Percentiles rank a stretch among this genome's conserved stretches.
These are phyloP conservation scores for Myiopsitta monachus DNA, from an alignment of 2,113 vertebrate species.

Conservation along the genomic window DNA sequence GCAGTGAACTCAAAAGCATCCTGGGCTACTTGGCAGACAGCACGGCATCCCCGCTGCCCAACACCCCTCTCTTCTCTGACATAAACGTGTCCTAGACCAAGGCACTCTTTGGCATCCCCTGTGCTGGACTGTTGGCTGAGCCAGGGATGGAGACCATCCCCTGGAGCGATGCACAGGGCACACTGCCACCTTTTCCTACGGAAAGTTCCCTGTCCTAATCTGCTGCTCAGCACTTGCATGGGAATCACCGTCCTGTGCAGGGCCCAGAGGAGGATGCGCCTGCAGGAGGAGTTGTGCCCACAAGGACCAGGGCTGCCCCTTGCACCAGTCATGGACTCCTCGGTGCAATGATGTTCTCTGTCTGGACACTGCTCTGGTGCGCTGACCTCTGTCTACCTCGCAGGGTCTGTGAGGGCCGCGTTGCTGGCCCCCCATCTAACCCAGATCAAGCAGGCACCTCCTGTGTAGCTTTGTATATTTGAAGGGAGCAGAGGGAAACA, in stretches of 20 bases:
- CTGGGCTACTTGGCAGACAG: constrained; percentile 72
- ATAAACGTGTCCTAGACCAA: constrained; percentile 50
- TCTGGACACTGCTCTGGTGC: neutral
- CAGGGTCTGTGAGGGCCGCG: neutral
- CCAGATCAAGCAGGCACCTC: neutral
- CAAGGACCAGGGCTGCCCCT: neutral
- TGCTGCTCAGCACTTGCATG: neutral
- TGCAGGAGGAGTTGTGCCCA: neutral
- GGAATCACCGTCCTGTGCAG: neutral
- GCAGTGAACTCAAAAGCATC: constrained; percentile 72
- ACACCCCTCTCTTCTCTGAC: constrained; percentile 49
- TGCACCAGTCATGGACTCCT: neutral
- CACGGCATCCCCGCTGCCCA: accelerated
- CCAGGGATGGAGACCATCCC: neutral
- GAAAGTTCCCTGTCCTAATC: neutral
- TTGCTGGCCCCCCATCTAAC: neutral
- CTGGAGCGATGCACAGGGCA: neutral
- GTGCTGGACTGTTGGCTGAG: neutral
- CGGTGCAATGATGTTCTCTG: neutral
- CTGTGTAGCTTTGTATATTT: neutral
- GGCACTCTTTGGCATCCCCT: neutral
- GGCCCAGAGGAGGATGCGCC: neutral
- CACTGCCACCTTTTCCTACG: neutral
- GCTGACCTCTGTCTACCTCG: neutral
- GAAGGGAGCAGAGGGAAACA: neutral